Evolutionary conservation across 2,797 vertebrate species (phyloP).

Genomic region (Hylomyscus alleni): DNA sequence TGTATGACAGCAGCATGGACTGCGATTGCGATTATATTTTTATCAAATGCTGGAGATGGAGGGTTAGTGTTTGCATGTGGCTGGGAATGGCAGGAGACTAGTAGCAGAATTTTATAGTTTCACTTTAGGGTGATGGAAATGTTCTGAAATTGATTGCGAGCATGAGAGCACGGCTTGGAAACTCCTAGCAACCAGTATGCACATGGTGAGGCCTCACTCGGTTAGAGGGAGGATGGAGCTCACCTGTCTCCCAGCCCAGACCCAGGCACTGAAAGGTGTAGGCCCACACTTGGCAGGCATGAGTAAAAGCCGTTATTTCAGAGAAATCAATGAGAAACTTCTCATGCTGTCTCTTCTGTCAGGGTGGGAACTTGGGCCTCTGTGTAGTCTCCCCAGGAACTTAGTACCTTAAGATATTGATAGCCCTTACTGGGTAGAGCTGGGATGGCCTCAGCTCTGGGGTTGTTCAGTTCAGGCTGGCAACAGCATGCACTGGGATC

Average conservation of each 20-base stretch:
- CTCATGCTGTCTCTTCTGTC: background rate
- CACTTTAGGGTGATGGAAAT: slow-evolving; percentile 15
- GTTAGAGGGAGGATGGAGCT: background rate
- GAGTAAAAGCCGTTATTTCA: background rate
- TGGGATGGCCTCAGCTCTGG: background rate
- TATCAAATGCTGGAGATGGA: background rate
- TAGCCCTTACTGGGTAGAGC: background rate
- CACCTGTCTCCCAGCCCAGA: background rate
- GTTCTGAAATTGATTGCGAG: background rate
- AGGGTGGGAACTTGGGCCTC: background rate
- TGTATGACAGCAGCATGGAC: background rate
- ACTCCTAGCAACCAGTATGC: background rate
- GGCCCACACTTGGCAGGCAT: background rate
- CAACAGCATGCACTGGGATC: background rate
- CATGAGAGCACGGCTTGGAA: background rate
- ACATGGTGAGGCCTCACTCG: background rate
- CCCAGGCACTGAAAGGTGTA: background rate
- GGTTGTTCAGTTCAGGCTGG: background rate
- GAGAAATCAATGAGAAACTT: background rate
- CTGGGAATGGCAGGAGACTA: too few species aligned
- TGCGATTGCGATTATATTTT: slow-evolving; percentile 10
- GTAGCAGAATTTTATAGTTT: background rate
- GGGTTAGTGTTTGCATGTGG: background rate
- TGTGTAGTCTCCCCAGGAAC: background rate
- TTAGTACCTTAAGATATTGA: background rate